These are phyloP conservation scores for Serrognathus titanus DNA, from an alignment of 2,888 invertebrate species.

Conservation along the genomic window DNA sequence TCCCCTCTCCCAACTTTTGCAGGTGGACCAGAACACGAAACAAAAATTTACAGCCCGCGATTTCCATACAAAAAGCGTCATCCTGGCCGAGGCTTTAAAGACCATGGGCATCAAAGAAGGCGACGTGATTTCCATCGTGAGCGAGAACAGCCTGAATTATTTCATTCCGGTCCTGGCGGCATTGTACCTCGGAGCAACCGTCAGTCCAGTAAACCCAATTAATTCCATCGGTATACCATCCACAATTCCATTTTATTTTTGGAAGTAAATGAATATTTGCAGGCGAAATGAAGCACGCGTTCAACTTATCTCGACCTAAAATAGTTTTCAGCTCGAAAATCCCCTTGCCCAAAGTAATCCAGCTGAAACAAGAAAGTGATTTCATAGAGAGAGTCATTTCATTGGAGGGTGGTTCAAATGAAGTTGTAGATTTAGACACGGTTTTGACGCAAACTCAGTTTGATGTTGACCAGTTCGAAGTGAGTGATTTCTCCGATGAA, in stretches of 20 bases:
- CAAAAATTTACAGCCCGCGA: slow-evolving; percentile 41
- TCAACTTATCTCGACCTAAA: slow-evolving; percentile 63
- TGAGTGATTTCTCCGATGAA: slow-evolving; percentile 50
- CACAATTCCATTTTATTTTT: background rate
- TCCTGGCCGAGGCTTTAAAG: slow-evolving; percentile 22
- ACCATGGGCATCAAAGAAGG: slow-evolving; percentile 23
- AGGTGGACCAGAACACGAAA: slow-evolving; percentile 35
- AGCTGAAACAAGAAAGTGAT: slow-evolving; percentile 51
- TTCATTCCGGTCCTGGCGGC: slow-evolving; percentile 30
- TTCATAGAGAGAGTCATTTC: slow-evolving; percentile 55
- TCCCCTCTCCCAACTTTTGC: background rate
- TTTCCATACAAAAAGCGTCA: slow-evolving; percentile 46
- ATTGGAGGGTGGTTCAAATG: slow-evolving; percentile 52
- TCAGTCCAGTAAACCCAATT: slow-evolving; percentile 31
- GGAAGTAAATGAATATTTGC: slow-evolving; percentile 25
- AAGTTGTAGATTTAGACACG: slow-evolving; percentile 45
- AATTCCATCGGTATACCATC: slow-evolving; percentile 24
- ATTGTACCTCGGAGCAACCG: slow-evolving; percentile 29
- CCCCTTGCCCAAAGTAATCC: slow-evolving; percentile 53
- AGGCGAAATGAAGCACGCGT: slow-evolving; percentile 63
- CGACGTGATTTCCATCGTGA: slow-evolving; percentile 28
- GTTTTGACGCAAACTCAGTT: slow-evolving; percentile 9
- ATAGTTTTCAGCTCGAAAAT: slow-evolving; percentile 60
- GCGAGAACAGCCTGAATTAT: slow-evolving; percentile 33
- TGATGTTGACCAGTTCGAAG: slow-evolving; percentile 42